Conservation (phyloP, 2,888 invertebrate genomes). For the Drosophila lacicola region DNA sequence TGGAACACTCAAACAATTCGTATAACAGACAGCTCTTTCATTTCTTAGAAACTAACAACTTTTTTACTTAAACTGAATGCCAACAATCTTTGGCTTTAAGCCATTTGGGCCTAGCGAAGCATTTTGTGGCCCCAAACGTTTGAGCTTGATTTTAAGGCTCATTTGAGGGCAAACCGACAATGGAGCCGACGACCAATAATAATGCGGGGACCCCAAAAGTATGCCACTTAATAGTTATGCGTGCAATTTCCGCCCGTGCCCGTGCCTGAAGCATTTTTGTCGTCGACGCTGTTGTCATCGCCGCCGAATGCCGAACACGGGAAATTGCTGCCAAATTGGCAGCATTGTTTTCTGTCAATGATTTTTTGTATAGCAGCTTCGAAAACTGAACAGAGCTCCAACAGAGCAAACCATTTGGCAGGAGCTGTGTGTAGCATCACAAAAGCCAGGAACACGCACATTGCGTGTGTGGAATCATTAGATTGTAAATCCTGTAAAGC, state of each 20-base stretch:
- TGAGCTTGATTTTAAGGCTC: conserved; percentile 59
- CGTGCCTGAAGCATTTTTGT: conserved; percentile 59
- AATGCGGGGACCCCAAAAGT: conserved; percentile 45
- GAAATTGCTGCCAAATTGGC: conserved; percentile 77
- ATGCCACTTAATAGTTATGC: conserved; percentile 80
- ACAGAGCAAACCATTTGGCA: conserved; percentile 24
- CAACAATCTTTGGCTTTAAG: conserved; percentile 32
- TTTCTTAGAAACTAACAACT: background rate
- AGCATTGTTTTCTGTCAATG: conserved; percentile 77
- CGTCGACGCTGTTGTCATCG: conserved; percentile 28
- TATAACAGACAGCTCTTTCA: background rate
- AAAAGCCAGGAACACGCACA: conserved; percentile 32
- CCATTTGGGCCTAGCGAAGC: conserved; percentile 10
- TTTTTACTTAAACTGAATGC: conserved; percentile 3
- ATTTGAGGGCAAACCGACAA: conserved; percentile 48
- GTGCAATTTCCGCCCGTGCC: conserved; percentile 67
- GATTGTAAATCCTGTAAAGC: conserved; percentile 26
- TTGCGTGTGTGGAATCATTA: conserved; percentile 44
- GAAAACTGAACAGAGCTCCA: conserved; percentile 11
- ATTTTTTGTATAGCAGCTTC: conserved; percentile 44
- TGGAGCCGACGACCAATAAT: conserved; percentile 49
- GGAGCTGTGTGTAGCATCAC: conserved; percentile 37
- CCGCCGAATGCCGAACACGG: conserved; percentile 50
- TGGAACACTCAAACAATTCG: background rate
- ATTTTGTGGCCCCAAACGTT: conserved; percentile 17